Evolutionary conservation across 2,113 vertebrate genomes (phyloP).

Genomic region (Archocentrus centrarchus): DNA sequence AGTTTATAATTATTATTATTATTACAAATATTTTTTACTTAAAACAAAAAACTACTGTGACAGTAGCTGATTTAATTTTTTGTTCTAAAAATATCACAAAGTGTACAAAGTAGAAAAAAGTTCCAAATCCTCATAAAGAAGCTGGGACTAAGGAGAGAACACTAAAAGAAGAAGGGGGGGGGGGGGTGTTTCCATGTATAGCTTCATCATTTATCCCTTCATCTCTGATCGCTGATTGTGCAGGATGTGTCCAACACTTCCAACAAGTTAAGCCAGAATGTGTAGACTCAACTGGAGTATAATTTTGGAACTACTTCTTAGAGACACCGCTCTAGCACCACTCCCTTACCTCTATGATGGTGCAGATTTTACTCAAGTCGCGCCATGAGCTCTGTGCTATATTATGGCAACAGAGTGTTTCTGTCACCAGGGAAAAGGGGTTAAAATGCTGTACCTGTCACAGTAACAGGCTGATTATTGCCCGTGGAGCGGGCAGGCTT

Average conservation of each 20-base stretch:
- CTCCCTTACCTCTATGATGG: background rate
- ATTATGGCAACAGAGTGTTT: conserved; percentile 10
- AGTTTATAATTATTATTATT: background rate
- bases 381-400: conserved; percentile 31
- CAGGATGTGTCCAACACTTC: background rate
- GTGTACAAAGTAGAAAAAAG: background rate
- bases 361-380: conserved; percentile 42
- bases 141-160: no score
- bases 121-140: background rate
- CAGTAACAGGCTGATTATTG: conserved; percentile 75
- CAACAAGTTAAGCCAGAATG: background rate
- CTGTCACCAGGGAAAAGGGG: conserved; percentile 30
- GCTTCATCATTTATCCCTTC: no score
- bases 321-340: conserved; percentile 17
- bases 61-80: rapidly evolving
- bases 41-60: background rate
- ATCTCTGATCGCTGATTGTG: background rate
- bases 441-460: conserved; percentile 75
- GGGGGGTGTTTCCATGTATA: background rate
- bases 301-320: background rate
- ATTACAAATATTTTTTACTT: background rate
- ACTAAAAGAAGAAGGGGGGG: no score
- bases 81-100: background rate
- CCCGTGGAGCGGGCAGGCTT: conserved; percentile 66
- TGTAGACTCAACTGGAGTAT: background rate